Evolutionary conservation across 2,888 invertebrate genomes (phyloP).

Genomic region (Amphipyra berbera): DNA sequence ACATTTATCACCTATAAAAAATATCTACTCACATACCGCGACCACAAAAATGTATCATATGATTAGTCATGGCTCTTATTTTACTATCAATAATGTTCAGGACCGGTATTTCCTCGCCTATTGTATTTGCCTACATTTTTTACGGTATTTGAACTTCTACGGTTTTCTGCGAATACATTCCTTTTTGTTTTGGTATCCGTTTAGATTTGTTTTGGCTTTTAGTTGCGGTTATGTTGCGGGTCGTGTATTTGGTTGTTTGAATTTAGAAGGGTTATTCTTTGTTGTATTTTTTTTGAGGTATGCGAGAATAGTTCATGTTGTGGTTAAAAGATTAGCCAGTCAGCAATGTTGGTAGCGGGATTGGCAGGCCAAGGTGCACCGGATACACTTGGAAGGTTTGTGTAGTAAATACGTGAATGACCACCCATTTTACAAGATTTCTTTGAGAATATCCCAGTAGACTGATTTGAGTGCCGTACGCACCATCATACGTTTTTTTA

Average conservation of each 20-base stretch:
- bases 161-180: constrained; percentile 72
- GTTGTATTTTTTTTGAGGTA: no score
- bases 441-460: no score
- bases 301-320: no score
- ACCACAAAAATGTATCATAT: constrained; percentile 78
- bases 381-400: no score
- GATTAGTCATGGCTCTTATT: constrained; percentile 79
- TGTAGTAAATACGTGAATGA: not conserved
- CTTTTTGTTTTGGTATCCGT: constrained; percentile 62
- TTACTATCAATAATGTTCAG: constrained; percentile 65
- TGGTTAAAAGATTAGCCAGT: no score
- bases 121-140: constrained; percentile 30
- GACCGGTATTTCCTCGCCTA: constrained; percentile 29
- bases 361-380: no score
- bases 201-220: constrained; percentile 45
- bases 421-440: no score
- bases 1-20: constrained; percentile 56
- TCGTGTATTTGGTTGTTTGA: constrained; percentile 7
- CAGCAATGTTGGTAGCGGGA: no score
- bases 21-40: constrained; percentile 48
- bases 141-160: constrained; percentile 64
- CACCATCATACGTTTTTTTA: no score
- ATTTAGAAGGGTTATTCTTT: constrained; percentile 2
- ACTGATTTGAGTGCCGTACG: no score
- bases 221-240: constrained; percentile 26